These are phyloP conservation scores for Neuroscelio doddi DNA, from an alignment of 2,888 invertebrate species.

Conservation along the genomic window DNA sequence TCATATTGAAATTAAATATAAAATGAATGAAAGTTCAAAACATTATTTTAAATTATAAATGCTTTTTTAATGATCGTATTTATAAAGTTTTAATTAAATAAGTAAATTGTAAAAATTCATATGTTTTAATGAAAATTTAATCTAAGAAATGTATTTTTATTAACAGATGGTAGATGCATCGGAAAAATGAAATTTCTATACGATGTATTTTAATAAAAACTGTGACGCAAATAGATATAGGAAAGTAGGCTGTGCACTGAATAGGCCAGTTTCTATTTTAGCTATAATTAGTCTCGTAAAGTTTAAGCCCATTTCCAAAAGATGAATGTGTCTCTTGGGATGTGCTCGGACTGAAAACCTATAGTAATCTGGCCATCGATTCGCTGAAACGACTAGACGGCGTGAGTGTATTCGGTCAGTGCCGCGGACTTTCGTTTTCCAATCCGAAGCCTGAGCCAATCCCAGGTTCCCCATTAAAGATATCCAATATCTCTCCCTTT, in stretches of 20 bases:
- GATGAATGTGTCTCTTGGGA: slow-evolving; percentile 33
- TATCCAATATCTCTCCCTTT: slow-evolving; percentile 54
- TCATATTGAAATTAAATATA: too few species aligned
- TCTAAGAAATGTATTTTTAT: too few species aligned
- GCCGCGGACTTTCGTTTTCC: slow-evolving; percentile 31
- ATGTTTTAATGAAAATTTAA: too few species aligned
- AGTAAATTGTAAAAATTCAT: too few species aligned
- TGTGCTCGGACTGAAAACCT: slow-evolving; percentile 32
- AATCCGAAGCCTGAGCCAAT: slow-evolving; percentile 36
- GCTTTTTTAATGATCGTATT: too few species aligned
- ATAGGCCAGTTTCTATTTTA: slow-evolving; percentile 7
- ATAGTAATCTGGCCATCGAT: slow-evolving; percentile 44
- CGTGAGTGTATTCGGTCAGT: slow-evolving; percentile 38
- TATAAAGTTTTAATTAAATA: too few species aligned
- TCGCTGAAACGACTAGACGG: slow-evolving; percentile 28
- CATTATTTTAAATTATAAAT: too few species aligned
- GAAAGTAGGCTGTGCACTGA: not conserved
- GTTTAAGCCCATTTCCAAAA: slow-evolving; percentile 17
- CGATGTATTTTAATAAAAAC: too few species aligned
- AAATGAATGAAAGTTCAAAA: too few species aligned
- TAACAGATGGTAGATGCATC: too few species aligned
- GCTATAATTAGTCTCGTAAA: slow-evolving; percentile 31
- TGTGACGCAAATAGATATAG: not conserved
- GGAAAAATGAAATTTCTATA: too few species aligned
- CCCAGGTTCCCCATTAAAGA: slow-evolving; percentile 53